These are phyloP conservation scores for Erethizon dorsatum DNA, from an alignment of 2,797 vertebrate species.

Conservation along the genomic window DNA sequence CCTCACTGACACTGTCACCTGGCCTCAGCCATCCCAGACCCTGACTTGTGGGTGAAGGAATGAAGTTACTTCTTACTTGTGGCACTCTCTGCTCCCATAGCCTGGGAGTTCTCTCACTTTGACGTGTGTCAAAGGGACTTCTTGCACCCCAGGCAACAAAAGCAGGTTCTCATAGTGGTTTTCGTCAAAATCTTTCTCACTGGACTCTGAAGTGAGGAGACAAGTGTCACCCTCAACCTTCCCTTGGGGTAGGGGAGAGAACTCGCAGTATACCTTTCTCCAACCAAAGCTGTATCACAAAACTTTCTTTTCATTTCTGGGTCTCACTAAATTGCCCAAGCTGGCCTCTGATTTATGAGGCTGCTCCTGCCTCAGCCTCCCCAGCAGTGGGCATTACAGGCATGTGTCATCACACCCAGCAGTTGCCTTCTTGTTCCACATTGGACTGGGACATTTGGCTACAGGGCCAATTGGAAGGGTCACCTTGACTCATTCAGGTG, in stretches of 20 bases:
- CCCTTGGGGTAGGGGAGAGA: no score
- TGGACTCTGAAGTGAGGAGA: neutral
- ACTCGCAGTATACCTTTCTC: neutral
- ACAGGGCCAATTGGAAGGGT: neutral
- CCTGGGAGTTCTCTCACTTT: neutral
- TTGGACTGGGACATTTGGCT: no score
- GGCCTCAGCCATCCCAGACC: no score
- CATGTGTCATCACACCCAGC: neutral
- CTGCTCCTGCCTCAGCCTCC: neutral
- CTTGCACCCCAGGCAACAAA: neutral
- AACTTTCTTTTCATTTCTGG: neutral
- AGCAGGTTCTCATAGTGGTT: neutral
- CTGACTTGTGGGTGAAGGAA: neutral
- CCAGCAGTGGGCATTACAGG: neutral
- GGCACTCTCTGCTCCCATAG: neutral
- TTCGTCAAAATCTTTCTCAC: neutral
- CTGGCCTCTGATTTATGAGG: neutral
- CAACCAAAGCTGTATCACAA: neutral
- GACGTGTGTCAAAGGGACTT: neutral
- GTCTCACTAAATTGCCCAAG: neutral
- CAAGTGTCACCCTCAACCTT: rapidly evolving
- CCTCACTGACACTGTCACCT: neutral
- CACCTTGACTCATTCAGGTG: neutral
- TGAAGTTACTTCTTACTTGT: neutral
- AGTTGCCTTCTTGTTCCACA: neutral